Evolutionary conservation across 2,888 invertebrate species (phyloP), one percentile per base, ranked within the genome.

Genomic region (Noctua fimbriata): DNA sequence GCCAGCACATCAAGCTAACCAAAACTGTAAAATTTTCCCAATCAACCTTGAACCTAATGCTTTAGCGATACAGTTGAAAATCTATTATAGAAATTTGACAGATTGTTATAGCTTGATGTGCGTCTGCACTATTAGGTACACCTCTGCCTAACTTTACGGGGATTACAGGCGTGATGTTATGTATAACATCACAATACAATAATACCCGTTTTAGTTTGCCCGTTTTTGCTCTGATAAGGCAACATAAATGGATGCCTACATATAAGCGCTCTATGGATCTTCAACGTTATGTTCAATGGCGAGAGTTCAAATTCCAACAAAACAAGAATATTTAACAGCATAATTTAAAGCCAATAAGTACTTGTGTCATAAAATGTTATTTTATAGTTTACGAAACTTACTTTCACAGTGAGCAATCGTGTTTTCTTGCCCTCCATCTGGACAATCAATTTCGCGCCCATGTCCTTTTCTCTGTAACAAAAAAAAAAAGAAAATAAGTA

Each of bases 391-490:
- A 65, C 70, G 81, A 52, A 81, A 95, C 95, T 95, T 95, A 98
- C 98, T 97, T 98, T 98, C 86, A 97, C 97, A 91, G 98, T 98
- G 80, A 98, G 96, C 88, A 99, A 97, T 86, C 98, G 97, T 73
- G 98, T 99, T 92, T 98, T 98, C 96, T 98, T 98, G 73, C 97
- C 98, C 92, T 98, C 98, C 98, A 99, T 99, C 96, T 98, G 98
- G 91, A 98, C 98, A 92, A 98, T 98, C 90, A 98, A 97, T 94
- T 98, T 98, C 66, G 98, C 98, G 91, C 98, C 98, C 98, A 98
- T 98, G 93, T 98, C 98, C 91, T 97, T 97, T 96, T 99, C 99
- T 97, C 99, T 99, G 97, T 36, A 97, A 97, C 91, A 94, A 93
- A 93, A 65, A 90, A 2, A 88, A 90, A 88, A 88, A 82, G 81